Base-by-base conservation (phyloP, 2,113 vertebrate species). In the Hippolais icterina region DNA sequence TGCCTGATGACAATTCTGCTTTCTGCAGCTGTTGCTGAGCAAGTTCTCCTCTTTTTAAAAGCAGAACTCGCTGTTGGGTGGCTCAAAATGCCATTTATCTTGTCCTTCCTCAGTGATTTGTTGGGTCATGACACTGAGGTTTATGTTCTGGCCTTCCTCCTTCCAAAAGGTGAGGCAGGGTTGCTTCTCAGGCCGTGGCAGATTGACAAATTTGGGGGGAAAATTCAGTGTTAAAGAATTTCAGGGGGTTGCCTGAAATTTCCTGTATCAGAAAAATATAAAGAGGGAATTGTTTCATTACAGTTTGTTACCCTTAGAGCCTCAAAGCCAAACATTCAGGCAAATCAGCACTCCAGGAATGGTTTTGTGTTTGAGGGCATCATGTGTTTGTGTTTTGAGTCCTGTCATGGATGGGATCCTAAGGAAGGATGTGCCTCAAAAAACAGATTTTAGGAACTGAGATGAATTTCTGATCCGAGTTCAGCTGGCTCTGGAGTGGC, bases 1-100 rank as follows among this genome's bases (percentile, higher is more conserved):
- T 65, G 76, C 76, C 75, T 33, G 77, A 42, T 91, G 90, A 41
- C 59, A 77, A 83, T 70, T 90, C 49, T 93, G 33, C 92, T 95
- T 87, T 81, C 91, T 77, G 89, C 78, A 97, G 92, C 96, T 97
- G 85, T 89, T 81, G 12, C 61, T 52, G 89, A 75, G 83, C 64
- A 39, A n/a, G 46, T 92, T 94, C 77, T 90, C 41, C 14, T 23
- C 64, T 76, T 54, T 20, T 54, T 20, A 61, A 91, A 97, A 94
- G 93, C 96, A 89, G 31, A 89, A 88, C 76, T 63, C 75, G 1
- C 5, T 2, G 64, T 79, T 87, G 23, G 63, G 41, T 41, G 80
- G 46, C 71, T 81, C 50, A 49, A 21, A 37, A 24, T 84, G 47
- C 29, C 17, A 49, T 56, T 75, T 28, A 33, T 72, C 85, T 91